These are phyloP conservation scores for cat (Felis catus) DNA, from an alignment of 2,113 vertebrate species.

Conservation along the genomic window F.catus_Fca126_mat1.0 CM031424.1:19149001-19149500, in stretches of 20 bases:
- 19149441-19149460: background rate
- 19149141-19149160: background rate
- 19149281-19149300: background rate
- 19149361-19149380: background rate
- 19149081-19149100: background rate
- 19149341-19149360: background rate
- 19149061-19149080: background rate
- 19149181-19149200: background rate
- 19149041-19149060: background rate
- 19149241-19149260: background rate
- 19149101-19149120: background rate
- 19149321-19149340: background rate
- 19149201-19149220: background rate
- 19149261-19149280: background rate
- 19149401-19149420: background rate
- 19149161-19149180: slow-evolving; percentile 7
- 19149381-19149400: background rate
- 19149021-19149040: background rate
- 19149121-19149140: slow-evolving; percentile 35
- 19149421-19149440: no score
- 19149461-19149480: background rate
- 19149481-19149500: background rate
- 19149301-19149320: background rate
- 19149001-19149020: background rate
- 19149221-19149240: slow-evolving; percentile 6